Evolutionary conservation across 2,797 vertebrate species (phyloP), one percentile per base, ranked within the genome.

Genomic region (Coregonus suidteri): DNA sequence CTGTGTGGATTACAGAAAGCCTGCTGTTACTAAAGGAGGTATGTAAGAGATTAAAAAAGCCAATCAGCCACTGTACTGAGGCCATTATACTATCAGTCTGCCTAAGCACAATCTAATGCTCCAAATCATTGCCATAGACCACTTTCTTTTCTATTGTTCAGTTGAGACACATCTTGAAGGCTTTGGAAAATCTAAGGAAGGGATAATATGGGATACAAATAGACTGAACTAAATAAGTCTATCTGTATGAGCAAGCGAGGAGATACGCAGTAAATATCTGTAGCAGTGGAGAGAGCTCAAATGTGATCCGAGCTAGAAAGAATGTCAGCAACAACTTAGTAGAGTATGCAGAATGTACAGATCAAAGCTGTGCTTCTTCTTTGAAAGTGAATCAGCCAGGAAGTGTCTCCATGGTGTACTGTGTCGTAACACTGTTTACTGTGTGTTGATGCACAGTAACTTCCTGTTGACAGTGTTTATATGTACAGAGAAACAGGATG

Each of bases 1-100:
- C 73, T 80, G 59, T 52, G 20, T 77, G 73, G 81, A 72, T 77
- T 74, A 77, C 71, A 83, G 25, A 70, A 62, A 77, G 71, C 65
- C 73, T 68, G 71, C 75, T 82, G 72, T 77, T 18, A 52, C 30
- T 73, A 82, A 37, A 74, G 71, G 78, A 62, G n/a, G 52, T 52
- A 64, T 74, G 81, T 78, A 77, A 77, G 54, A 66, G 76, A 68
- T 73, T 54, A 73, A 83, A 79, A 86, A 71, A 67, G 69, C 71
- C 53, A 81, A 74, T 81, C 51, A 47, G 80, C 75, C 74, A 79
- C 65, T 65, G 72, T 53, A 52, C 51, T 83, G 34, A 77, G 59
- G 41, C 76, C 13, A 52, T 53, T 14, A 30, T 53, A 51, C n/a
- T 4, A 74, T 37, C 73, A 64, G n/a, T 37, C 4, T 20, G 6